Evolutionary conservation across 2,888 invertebrate genomes (phyloP), one percentile per base, ranked within the genome.

Genomic region (Halocaridina rubra): DNA sequence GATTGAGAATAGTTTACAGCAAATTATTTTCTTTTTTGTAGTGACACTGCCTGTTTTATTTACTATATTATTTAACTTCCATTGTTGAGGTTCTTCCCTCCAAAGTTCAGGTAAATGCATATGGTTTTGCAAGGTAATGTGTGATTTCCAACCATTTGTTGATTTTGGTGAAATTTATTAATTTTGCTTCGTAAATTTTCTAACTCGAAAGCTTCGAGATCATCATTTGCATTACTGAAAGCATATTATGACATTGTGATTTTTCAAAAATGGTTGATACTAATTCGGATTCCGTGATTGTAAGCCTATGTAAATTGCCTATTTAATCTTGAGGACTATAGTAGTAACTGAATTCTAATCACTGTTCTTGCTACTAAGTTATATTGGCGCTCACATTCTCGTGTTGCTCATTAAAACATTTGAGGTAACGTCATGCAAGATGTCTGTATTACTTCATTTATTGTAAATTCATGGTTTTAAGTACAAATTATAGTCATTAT

Each of bases 381-480:
- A 59, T 57, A 80, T 72, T 80, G 72, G 72, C 72, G 80, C 72
- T 80, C 72, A 69, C 33, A 64, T 82, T 77, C 76, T 53, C 71
- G 69, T 72, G 77, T 82, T 82, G 82, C 82, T 82, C 82, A 82
- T 82, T 46, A 10, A 46, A 13, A 46, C 46, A 76, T 72, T 76
- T 77, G 71, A 77, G 77, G 64, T 67, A 74, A 59, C 53, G 59
- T 77, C 77, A 59, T 59, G 59, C n/a, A 81, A 75, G 81, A 81
- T 77, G 82, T 77, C 71, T 77, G 53, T 82, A 71, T 46, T 64
- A 75, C 67, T 82, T 82, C 82, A 82, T 82, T 72, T 80, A 69
- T 77, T 82, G 82, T 82, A 82, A 82, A 82, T 82, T 82, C 77
- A 82, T 82, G 82, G 82, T 82, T 82, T 82, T 82, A 82, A 82